These are phyloP conservation scores for Baccha elongata DNA, from an alignment of 2,888 invertebrate genomes.

Conservation along the genomic window DNA sequence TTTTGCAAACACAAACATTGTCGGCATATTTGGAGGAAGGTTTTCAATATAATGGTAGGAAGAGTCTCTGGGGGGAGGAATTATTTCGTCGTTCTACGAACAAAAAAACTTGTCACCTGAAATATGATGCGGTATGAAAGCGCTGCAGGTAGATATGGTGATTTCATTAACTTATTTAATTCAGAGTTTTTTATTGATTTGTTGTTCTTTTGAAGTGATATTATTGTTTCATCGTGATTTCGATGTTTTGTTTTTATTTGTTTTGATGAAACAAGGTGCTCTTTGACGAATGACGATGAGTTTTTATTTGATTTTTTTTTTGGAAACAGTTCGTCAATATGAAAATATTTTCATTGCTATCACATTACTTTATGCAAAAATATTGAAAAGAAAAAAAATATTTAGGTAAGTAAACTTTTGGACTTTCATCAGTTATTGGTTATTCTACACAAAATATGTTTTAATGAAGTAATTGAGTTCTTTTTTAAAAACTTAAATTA, in stretches of 20 bases:
- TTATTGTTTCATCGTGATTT: slow-evolving; percentile 28
- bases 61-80: neutral
- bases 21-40: slow-evolving; percentile 1
- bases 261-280: neutral
- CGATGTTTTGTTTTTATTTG: neutral
- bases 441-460: too few relatives aligned
- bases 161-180: slow-evolving; percentile 54
- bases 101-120: slow-evolving; percentile 48
- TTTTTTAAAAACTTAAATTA: too few relatives aligned
- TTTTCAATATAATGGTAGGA: neutral
- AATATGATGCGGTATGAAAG: slow-evolving; percentile 18
- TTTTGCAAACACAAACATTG: slow-evolving; percentile 56
- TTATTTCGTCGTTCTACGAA: slow-evolving; percentile 11
- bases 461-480: too few relatives aligned
- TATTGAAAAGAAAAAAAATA: neutral
- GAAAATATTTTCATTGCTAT: neutral
- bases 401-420: too few relatives aligned
- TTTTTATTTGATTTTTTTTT: neutral
- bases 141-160: slow-evolving; percentile 24
- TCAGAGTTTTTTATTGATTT: slow-evolving; percentile 37
- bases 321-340: neutral
- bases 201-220: slow-evolving; percentile 29
- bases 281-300: neutral
- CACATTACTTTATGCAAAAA: neutral
- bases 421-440: too few relatives aligned